Base-by-base conservation (phyloP, 2,888 invertebrate genomes). In the Leucania comma region DNA sequence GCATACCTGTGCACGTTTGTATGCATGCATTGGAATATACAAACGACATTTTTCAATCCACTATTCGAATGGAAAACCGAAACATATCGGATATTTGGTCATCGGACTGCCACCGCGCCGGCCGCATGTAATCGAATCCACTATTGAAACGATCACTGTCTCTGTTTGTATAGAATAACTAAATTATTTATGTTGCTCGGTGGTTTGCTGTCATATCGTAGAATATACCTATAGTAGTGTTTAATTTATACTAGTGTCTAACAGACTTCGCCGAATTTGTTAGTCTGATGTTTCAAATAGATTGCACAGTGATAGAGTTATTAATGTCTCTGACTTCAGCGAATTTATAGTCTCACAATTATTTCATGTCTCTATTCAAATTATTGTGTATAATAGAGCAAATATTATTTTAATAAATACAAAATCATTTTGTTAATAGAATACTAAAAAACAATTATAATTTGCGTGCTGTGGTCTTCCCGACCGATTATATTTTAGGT, bases 101-200 rank as follows among this genome's bases (percentile, higher is more conserved):
- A 89, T 87, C 89, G 88, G 82, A 78, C 86, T 86, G 87, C 88
- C 86, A 87, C 90, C 90, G 85, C 89, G 88, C 87, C 87, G 73
- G 82, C 92, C 91, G 87, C 92, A 88, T 90, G 91, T 90, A 92
- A 94, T 93, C 90, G 91, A 93, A 92, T 90, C 85, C 86, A 83
- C 82, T 89, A 91, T 91, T 87, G 90, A 83, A 87, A 80, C 87
- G 89, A 90, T 87, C 88, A 87, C 88, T 65, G 83, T 82, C 81
- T 84, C 83, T 85, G 85, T 88, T 85, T 87, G 85, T 86, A 80
- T 86, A 85, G 78, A 89, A 91, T 88, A 90, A 87, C 87, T 87
- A 89, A 89, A 88, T 90, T 87, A 89, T 90, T 91, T 87, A 84
- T 87, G 68, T 80, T 72, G 80, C 78, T 76, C 60, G 73, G 75